Evolutionary conservation across 2,797 vertebrate genomes (phyloP), one percentile per base, ranked within the genome.

Genomic region (Scyliorhinus canicula): DNA sequence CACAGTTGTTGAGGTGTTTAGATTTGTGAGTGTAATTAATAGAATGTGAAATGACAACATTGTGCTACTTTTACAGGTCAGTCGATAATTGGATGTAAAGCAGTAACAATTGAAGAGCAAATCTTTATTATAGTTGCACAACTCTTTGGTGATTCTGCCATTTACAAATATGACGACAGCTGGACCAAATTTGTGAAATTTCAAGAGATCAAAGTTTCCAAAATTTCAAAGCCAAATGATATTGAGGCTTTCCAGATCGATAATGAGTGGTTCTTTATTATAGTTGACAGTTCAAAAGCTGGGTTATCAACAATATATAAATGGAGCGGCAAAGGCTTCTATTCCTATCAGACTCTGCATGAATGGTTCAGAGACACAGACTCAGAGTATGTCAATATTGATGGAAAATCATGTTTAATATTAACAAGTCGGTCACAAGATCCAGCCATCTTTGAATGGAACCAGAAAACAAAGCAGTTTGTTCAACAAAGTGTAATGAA

Each of bases 341-440:
- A 99, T 96, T 99, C 99, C 0, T 98, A 99, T 96, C 99, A 99
- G 96, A 99, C 99, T 0, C 97, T 99, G 95, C 99, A 99, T 0
- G 98, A 99, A 96, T 99, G 99, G 99, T 99, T 99, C 97, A 97
- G 99, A 24, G 99, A 99, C 97, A 99, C 99, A 0, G 99, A 99
- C 28, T 98, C 98, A 0, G 99, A 99, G 97, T 99, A 98, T 95
- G 97, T 99, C 0, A 97, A 98, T 95, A 97, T 99, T 95, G 98
- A 99, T 0, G 98, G 98, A 57, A 99, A 99, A 95, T 98, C 98
- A 0, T 97, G 99, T 95, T 97, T 99, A 95, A 98, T 99, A 95
- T 96, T 99, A 95, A 98, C 99, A 19, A 99, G 99, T 95, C 98
- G 99, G 95, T 99, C 99, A 0, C 99, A 99, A 97, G 98, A 99